Percentiles rank a stretch among this genome's conserved stretches.
Evolutionary conservation across 2,113 vertebrate species (phyloP).

Genomic region (Macheiramphus alcinus): DNA sequence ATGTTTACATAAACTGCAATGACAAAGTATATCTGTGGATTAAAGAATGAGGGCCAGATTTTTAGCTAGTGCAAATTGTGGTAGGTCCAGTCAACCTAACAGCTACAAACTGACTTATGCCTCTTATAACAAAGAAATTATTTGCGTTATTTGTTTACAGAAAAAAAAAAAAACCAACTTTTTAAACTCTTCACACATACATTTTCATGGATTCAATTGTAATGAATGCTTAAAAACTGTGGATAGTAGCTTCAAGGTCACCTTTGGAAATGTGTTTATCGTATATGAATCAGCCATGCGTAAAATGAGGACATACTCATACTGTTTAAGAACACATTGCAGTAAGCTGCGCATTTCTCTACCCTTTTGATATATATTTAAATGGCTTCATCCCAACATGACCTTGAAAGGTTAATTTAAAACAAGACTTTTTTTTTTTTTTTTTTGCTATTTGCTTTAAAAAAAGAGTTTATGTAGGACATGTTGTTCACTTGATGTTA

Average conservation of each 20-base stretch:
- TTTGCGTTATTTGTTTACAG: not conserved
- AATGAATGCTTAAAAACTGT: not conserved
- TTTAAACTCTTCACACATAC: not conserved
- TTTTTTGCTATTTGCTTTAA: not conserved
- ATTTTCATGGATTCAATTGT: not conserved
- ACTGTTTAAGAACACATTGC: not conserved
- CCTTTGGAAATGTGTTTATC: not conserved
- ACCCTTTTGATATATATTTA: not conserved
- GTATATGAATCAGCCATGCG: not conserved
- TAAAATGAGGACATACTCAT: constrained; percentile 12
- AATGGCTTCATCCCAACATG: constrained; percentile 17
- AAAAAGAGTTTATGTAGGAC: constrained; percentile 39
- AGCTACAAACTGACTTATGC: constrained; percentile 17
- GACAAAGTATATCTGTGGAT: constrained; percentile 58
- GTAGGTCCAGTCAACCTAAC: constrained; percentile 21
- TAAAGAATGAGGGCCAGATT: constrained; percentile 46
- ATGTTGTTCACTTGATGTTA: constrained; percentile 56
- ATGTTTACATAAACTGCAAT: constrained; percentile 44
- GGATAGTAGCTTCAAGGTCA: not conserved
- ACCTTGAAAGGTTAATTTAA: constrained; percentile 55
- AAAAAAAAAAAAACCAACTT: not conserved
- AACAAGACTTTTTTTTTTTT: not conserved
- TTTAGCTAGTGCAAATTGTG: constrained; percentile 22
- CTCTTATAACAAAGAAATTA: not conserved
- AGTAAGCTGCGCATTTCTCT: constrained; percentile 2